These are phyloP conservation scores for Thymelicus sylvestris DNA, from an alignment of 2,888 invertebrate genomes.

Conservation along the genomic window DNA sequence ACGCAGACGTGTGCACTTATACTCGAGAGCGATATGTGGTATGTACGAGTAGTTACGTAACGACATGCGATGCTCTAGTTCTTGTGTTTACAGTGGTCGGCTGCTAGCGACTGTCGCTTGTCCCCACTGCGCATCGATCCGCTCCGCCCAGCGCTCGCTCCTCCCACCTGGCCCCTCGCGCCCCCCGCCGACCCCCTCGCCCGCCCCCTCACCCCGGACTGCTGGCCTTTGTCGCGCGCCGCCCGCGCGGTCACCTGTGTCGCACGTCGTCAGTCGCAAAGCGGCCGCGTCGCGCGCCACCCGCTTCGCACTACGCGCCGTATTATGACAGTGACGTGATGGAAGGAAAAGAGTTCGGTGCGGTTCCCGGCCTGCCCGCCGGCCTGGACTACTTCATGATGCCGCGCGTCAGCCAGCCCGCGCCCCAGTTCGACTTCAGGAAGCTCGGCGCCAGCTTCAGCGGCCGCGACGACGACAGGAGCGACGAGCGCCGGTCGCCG, in stretches of 20 bases:
- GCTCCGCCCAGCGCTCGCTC: constrained; percentile 81
- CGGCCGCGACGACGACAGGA: constrained; percentile 77
- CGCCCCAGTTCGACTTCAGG: constrained; percentile 95
- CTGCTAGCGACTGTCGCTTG: constrained; percentile 76
- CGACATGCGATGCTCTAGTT: constrained; percentile 64
- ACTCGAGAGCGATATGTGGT: constrained; percentile 47
- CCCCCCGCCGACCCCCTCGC: constrained; percentile 53
- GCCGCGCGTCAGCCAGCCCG: constrained; percentile 89
- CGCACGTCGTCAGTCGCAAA: constrained; percentile 84
- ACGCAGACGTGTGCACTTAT: constrained; percentile 44
- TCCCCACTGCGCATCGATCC: constrained; percentile 83
- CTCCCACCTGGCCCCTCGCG: constrained; percentile 69
- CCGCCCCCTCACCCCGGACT: constrained; percentile 73
- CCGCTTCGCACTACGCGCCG: constrained; percentile 70
- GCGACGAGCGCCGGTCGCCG: constrained; percentile 72
- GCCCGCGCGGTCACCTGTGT: constrained; percentile 84
- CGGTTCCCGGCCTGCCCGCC: constrained; percentile 77
- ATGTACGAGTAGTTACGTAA: constrained; percentile 64
- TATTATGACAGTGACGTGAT: constrained; percentile 82
- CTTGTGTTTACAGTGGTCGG: constrained; percentile 71
- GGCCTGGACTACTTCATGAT: constrained; percentile 83
- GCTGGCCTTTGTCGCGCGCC: constrained; percentile 74
- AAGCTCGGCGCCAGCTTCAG: constrained; percentile 88
- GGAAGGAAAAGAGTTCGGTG: constrained; percentile 81
- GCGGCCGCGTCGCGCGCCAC: constrained; percentile 86